Percentiles rank a stretch among this genome's conserved stretches.
Evolutionary conservation across 2,113 vertebrate genomes (phyloP).

Genomic region (Hippocampus barbouri): DNA sequence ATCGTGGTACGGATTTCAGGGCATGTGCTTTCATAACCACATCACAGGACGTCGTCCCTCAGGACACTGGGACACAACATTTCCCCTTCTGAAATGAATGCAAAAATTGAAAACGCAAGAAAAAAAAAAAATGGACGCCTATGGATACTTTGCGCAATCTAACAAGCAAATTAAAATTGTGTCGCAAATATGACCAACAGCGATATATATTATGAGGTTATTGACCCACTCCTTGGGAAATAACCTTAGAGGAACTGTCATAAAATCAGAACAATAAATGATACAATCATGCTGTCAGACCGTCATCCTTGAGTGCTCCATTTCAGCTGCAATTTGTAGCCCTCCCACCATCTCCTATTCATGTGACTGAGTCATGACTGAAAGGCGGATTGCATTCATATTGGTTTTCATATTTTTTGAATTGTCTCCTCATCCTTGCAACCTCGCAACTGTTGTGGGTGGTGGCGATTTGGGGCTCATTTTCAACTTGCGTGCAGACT

Average conservation of each 20-base stretch:
- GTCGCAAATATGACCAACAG: background rate
- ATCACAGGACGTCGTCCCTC: no score
- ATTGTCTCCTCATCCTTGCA: background rate
- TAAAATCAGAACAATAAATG: background rate
- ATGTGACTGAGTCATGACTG: background rate
- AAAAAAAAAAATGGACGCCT: no score
- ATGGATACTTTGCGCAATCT: no score
- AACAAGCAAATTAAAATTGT: background rate
- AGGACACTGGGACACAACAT: no score
- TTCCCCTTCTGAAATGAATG: no score
- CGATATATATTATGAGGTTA: background rate
- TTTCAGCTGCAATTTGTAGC: slow-evolving; percentile 15
- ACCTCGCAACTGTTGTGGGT: background rate
- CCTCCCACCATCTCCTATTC: slow-evolving; percentile 14
- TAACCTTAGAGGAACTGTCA: background rate
- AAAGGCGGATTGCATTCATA: background rate
- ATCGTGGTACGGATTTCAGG: no score
- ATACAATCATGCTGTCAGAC: background rate
- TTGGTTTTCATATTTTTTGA: background rate
- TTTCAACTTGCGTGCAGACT: slow-evolving; percentile 10
- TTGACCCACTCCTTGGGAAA: background rate
- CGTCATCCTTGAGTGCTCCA: background rate
- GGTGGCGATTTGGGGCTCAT: slow-evolving; percentile 14
- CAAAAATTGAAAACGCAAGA: no score
- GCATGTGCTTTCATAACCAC: no score